These are phyloP conservation scores for Dinomys branickii DNA, from an alignment of 2,113 vertebrate species.

Conservation along the genomic window DNA sequence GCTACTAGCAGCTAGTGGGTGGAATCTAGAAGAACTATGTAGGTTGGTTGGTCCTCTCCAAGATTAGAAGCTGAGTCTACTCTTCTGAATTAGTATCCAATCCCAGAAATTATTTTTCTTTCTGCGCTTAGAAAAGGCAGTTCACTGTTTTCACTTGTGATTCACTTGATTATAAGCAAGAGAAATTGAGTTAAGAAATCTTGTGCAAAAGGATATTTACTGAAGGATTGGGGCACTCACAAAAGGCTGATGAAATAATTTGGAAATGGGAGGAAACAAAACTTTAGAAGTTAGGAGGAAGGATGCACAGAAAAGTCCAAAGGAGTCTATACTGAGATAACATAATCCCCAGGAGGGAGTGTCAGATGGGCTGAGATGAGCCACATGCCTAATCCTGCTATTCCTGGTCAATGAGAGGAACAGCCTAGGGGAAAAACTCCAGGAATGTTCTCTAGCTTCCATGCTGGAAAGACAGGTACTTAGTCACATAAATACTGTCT, in stretches of 20 bases:
- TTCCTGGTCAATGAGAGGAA: background rate
- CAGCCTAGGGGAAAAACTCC: background rate
- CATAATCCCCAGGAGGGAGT: background rate
- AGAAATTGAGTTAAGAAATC: background rate
- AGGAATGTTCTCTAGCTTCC: background rate
- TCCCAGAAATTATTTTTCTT: background rate
- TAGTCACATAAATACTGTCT: background rate
- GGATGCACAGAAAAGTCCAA: background rate
- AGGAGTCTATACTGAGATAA: background rate
- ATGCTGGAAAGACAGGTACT: background rate
- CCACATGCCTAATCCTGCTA: background rate
- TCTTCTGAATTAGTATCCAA: background rate
- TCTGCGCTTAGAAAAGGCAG: background rate
- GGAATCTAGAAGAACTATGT: background rate
- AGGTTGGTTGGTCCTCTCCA: background rate
- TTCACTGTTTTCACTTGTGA: background rate
- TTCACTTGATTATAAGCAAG: background rate
- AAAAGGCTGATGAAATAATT: background rate
- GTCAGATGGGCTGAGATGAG: background rate
- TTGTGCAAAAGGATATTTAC: background rate
- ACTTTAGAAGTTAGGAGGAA: background rate
- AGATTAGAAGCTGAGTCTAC: background rate
- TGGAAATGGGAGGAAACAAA: background rate
- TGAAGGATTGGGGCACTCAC: constrained; percentile 8
- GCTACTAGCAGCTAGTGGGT: background rate